Evolutionary conservation across 2,888 invertebrate genomes (phyloP), one percentile per base, ranked within the genome.

Genomic region (Drosophila antonietae): DNA sequence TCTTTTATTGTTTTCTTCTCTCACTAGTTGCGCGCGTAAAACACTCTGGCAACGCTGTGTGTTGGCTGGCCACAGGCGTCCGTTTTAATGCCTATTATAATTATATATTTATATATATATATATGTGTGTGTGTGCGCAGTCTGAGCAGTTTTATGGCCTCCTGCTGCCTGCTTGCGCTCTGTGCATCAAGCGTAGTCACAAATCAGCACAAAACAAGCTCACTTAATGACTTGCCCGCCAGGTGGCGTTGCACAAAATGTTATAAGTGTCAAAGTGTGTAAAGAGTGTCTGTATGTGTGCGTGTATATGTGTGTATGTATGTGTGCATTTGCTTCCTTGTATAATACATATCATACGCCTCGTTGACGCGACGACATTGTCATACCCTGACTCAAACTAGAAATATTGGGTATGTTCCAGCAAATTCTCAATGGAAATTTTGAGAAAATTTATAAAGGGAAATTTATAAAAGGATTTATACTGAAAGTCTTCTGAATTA

Each of bases 221-320:
- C 73, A 75, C 80, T 87, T 87, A 87, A 85, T 85, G 86, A 81
- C 86, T 84, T 79, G 84, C 75, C 73, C 77, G 83, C 78, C 74
- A 71, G 80, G 83, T 84, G 84, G 74, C 79, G 73, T 44, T 66
- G 64, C 71, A 73, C 53, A 73, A 73, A 66, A 47, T 65, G 60
- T 70, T 55, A 59, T 64, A 61, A 59, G 77, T 55, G 71, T 46
- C 44, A 37, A 63, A 66, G 61, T 49, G 60, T 60, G 33, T 20
- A 55, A 20, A 68, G 37, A 15, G 23, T 23, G 14, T 23, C 44
- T 46, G 14, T 14, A 8, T 20, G 4, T 12, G 44, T 51, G 37
- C 18, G 23, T 47, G 37, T 18, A 18, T 28, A 23, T 28, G n/a
- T 18, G 44, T 18, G 23, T 14, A 37, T 37, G 41, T 10, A 15